A percentile compares a stretch with the other conserved stretches of the same genome.
Conservation (phyloP, 1,140 invertebrate genomes). For the Bombus picipes region DNA sequence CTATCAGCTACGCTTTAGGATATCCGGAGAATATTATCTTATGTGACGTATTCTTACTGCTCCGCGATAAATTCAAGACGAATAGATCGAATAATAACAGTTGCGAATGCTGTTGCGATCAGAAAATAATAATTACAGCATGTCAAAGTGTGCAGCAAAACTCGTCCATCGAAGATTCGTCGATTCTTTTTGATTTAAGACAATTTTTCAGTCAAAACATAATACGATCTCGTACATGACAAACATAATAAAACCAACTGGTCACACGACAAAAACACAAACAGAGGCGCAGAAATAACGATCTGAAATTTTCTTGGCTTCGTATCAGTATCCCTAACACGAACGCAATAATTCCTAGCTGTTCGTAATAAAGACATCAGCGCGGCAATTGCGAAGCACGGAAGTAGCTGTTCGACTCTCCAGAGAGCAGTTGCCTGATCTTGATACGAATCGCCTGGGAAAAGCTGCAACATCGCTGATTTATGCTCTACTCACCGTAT, state of each 20-base stretch:
- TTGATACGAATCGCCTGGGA: background rate
- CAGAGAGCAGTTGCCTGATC: background rate
- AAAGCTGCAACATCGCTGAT: slow-evolving; percentile 29
- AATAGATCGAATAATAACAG: too few species aligned
- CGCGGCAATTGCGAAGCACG: background rate
- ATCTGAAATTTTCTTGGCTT: too few species aligned
- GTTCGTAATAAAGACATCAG: background rate
- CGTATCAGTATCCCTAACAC: background rate
- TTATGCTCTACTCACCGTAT: slow-evolving; percentile 81
- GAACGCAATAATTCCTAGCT: background rate
- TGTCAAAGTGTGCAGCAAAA: rapidly evolving
- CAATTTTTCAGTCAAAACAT: too few species aligned
- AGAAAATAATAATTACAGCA: too few species aligned
- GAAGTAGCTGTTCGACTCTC: background rate
- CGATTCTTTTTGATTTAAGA: too few species aligned
- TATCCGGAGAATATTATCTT: too few species aligned
- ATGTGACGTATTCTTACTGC: too few species aligned
- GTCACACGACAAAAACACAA: background rate
- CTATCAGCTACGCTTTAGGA: too few species aligned
- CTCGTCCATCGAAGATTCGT: too few species aligned
- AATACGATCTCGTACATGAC: background rate
- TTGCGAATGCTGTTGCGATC: too few species aligned
- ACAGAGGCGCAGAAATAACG: too few species aligned
- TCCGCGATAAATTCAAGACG: too few species aligned
- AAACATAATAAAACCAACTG: background rate